Base-by-base conservation (phyloP, 2,797 vertebrate species). In the Octomys mimax region DNA sequence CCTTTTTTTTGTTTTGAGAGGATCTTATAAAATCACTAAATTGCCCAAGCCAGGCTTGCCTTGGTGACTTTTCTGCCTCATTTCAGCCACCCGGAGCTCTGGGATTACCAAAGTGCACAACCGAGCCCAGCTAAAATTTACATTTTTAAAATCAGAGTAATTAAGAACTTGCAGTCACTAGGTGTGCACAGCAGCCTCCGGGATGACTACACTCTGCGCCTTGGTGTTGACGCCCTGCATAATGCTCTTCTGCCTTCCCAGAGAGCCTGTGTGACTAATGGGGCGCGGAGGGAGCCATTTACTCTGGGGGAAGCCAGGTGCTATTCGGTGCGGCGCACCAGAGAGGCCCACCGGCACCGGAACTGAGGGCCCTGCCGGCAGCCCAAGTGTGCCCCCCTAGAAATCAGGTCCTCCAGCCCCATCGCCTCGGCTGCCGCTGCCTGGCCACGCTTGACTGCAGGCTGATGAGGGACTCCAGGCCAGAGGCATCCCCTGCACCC, bases 281-380 rank as follows among this genome's bases (percentile, higher is more conserved):
- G 39, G 42, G 39, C 11, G 21, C 24, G 52, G 68, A 5, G 12
- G 64, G 57, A 57, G 66, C 22, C 22, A 36, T 62, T 61, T 49
- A 14, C 42, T 62, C 68, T 22, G 39, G 31, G 57, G 73, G 24
- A 75, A 28, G 73, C 73, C 73, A 28, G 73, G 12, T 28, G 73
- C 73, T 24, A 16, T 2, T n/a, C 21, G 6, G 13, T 16, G 13
- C 26, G 46, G 39, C 26, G 39, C 62, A 42, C 18, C 10, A 16
- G 59, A 75, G 16, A 91, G 36, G 39, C 16, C 46, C 66, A 33
- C 1, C 0, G 0, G 3, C 13, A 0, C 39, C 12, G 6, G 42
- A 54, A 64, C 39, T 7, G 22, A 46, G 73, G 39, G 39, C 39
- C 39, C 39, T 6, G 71, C 71, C 5, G 42, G 13, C 21, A 54